A percentile compares a stretch with the other conserved stretches of the same genome.
Conservation (phyloP, 2,888 invertebrate genomes). For the Hydroisotoma schaefferi region DNA sequence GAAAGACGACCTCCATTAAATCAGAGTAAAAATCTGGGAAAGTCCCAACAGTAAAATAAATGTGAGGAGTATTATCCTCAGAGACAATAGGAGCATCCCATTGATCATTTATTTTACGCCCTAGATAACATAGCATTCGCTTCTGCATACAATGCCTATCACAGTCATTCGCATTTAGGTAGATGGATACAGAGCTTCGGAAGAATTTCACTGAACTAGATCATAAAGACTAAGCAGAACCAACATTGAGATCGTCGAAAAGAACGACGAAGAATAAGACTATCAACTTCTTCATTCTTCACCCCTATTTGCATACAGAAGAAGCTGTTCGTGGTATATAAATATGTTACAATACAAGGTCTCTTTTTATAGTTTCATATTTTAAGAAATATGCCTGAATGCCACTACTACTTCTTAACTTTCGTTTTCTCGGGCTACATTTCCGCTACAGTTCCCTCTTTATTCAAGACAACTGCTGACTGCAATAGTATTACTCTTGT, state of each 20-base stretch:
- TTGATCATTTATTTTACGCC: constrained; percentile 33
- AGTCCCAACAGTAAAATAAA: constrained; percentile 13
- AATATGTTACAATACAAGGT: constrained; percentile 16
- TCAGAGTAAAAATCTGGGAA: constrained; percentile 10
- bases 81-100: constrained; percentile 20
- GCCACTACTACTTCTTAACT: too few relatives aligned
- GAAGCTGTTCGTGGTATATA: constrained; percentile 11
- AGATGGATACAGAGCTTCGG: too few relatives aligned
- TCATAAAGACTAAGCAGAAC: constrained; percentile 5
- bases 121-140: constrained; percentile 10
- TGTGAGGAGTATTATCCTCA: constrained; percentile 12
- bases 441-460: too few relatives aligned
- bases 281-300: constrained; percentile 13
- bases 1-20: constrained; percentile 19
- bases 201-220: too few relatives aligned
- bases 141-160: constrained; percentile 17
- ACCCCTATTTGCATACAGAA: constrained; percentile 9
- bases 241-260: too few relatives aligned
- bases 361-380: too few relatives aligned
- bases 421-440: too few relatives aligned
- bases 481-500: too few relatives aligned
- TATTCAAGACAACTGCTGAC: too few relatives aligned
- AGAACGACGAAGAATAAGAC: too few relatives aligned
- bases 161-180: too few relatives aligned
- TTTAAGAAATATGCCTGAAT: too few relatives aligned